phyloP scores from a whole-genome alignment of 2,888 invertebrate genomes.

The Dasysyrphus tricinctus region DNA sequence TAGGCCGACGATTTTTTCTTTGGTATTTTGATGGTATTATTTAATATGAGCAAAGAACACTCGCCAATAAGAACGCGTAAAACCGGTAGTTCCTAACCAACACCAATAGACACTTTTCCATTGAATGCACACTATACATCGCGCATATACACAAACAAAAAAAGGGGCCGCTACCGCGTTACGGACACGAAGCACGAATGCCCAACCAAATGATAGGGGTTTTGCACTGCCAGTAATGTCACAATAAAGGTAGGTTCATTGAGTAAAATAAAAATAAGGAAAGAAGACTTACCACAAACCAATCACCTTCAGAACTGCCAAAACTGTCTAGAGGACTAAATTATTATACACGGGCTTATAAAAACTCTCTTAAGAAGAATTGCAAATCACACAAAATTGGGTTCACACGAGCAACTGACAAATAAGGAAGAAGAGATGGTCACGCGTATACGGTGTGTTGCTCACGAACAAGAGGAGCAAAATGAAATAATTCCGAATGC shows the following conservation, averaged over 20 bases:
- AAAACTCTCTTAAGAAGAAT: slow-evolving; percentile 22
- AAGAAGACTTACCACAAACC: slow-evolving; percentile 63
- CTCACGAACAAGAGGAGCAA: slow-evolving; percentile 73
- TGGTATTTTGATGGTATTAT: neutral
- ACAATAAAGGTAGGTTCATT: slow-evolving; percentile 21
- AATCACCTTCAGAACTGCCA: slow-evolving; percentile 55
- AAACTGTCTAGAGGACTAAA: slow-evolving; percentile 22
- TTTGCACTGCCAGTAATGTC: slow-evolving; percentile 26
- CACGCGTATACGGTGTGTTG: slow-evolving; percentile 69
- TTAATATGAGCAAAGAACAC: slow-evolving; percentile 49
- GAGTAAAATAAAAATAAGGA: slow-evolving; percentile 27
- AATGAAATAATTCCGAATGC: slow-evolving; percentile 73
- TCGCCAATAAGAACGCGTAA: slow-evolving; percentile 83
- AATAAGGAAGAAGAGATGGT: slow-evolving; percentile 53
- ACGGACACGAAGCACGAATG: slow-evolving; percentile 5
- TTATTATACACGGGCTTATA: slow-evolving; percentile 39
- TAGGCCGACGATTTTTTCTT: neutral
- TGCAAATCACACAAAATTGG: slow-evolving; percentile 42
- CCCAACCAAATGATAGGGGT: slow-evolving; percentile 47
- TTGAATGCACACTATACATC: slow-evolving; percentile 43
- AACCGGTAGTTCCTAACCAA: slow-evolving; percentile 80
- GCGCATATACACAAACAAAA: slow-evolving; percentile 51
- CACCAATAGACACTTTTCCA: slow-evolving; percentile 57
- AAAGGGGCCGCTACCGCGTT: slow-evolving; percentile 36
- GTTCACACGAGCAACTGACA: slow-evolving; percentile 52